phyloP scores from a whole-genome alignment of 2,113 vertebrate genomes.

The Chrysochloris asiatica region DNA sequence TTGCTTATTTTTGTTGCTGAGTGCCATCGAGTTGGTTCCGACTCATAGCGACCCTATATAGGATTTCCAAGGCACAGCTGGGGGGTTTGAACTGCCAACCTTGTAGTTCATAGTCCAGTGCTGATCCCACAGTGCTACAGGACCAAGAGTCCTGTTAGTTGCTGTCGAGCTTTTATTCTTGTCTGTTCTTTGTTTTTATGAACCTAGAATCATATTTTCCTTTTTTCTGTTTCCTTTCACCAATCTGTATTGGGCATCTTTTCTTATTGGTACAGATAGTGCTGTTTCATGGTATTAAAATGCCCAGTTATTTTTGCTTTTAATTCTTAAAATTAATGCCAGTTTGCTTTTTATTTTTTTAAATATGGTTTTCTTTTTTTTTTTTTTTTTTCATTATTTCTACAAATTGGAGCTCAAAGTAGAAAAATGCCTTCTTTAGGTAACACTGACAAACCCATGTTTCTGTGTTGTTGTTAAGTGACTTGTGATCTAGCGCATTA shows the following conservation, averaged over 20 bases:
- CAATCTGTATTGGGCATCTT: background rate
- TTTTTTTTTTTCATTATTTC: constrained; percentile 10
- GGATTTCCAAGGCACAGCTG: too few relatives aligned
- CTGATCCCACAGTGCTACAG: too few relatives aligned
- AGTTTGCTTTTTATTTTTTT: constrained; percentile 2
- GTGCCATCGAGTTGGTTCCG: background rate
- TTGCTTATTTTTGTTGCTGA: too few relatives aligned
- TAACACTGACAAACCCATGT: background rate
- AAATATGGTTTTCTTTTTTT: background rate
- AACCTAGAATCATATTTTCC: background rate
- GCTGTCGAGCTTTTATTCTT: background rate
- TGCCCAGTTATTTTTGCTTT: background rate
- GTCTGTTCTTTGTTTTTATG: constrained; percentile 13
- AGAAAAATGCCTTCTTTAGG: background rate
- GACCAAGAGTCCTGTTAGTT: too few relatives aligned
- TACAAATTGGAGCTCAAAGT: background rate
- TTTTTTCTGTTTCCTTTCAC: constrained; percentile 16
- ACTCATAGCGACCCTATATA: too few relatives aligned
- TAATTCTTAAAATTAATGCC: background rate
- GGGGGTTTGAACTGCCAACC: too few relatives aligned
- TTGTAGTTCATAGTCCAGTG: too few relatives aligned
- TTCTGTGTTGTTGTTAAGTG: too few relatives aligned
- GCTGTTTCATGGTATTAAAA: constrained; percentile 13
- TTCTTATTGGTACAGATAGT: background rate
- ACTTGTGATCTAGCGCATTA: too few relatives aligned